These are phyloP conservation scores for Pyrrhopygopsis socrates DNA, from an alignment of 2,888 invertebrate species.

Conservation along the genomic window DNA sequence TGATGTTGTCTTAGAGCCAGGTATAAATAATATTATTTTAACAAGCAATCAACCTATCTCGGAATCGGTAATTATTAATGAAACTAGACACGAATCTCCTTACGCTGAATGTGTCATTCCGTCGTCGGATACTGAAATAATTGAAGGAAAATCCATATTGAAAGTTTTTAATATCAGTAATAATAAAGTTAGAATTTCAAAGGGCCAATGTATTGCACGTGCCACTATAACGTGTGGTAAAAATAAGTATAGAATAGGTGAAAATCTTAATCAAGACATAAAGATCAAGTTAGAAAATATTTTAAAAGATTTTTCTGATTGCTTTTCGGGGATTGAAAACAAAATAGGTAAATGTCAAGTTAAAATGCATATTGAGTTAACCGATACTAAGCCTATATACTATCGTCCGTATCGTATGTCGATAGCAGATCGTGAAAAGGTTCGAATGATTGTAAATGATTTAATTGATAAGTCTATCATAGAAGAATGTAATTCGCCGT, in stretches of 20 bases:
- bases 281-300: background rate
- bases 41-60: background rate
- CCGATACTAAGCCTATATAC: conserved; percentile 3
- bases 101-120: background rate
- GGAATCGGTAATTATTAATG: background rate
- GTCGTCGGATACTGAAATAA: background rate
- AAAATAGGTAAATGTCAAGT: conserved; percentile 15
- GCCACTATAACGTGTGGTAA: conserved; percentile 47
- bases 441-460: conserved; percentile 28
- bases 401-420: conserved; percentile 41
- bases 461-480: conserved; percentile 31
- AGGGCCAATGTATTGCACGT: background rate
- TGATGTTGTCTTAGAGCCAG: background rate
- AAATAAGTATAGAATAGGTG: conserved; percentile 1
- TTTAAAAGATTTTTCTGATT: conserved; percentile 19
- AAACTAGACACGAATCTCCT: background rate
- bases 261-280: background rate
- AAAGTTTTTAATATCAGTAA: conserved; percentile 49
- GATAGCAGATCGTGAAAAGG: conserved; percentile 5
- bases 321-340: conserved; percentile 11
- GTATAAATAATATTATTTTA: background rate
- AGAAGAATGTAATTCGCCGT: conserved; percentile 26
- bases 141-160: conserved; percentile 41
- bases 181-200: background rate
- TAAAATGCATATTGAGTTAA: conserved; percentile 32